Evolutionary conservation across 2,797 vertebrate species (phyloP).

Genomic region (Gallinago stenura): DNA sequence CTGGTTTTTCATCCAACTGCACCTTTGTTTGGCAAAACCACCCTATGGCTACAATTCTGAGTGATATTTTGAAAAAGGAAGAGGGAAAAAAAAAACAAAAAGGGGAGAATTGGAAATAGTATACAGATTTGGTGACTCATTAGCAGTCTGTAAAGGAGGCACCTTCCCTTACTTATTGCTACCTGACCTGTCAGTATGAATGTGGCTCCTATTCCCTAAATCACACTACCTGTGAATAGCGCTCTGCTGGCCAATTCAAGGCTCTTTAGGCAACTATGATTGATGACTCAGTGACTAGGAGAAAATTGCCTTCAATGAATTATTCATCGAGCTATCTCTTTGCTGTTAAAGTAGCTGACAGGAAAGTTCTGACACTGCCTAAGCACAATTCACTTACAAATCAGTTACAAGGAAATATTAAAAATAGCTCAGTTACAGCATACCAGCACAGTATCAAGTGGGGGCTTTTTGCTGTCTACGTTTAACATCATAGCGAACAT

Average conservation of each 20-base stretch:
- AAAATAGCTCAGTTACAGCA: constrained; percentile 90
- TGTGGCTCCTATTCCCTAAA: constrained; percentile 86
- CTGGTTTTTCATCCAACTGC: constrained; percentile 91
- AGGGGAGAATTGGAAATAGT: constrained; percentile 80
- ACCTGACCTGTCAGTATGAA: constrained; percentile 87
- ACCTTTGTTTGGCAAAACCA: constrained; percentile 90
- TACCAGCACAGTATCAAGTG: constrained; percentile 86
- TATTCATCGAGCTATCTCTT: constrained; percentile 96
- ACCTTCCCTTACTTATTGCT: constrained; percentile 85
- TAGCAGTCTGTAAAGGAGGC: constrained; percentile 84
- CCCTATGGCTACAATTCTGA: constrained; percentile 85
- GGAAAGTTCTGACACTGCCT: constrained; percentile 93
- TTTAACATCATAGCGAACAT: constrained; percentile 81
- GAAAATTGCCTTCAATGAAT: constrained; percentile 95
- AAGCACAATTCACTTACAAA: constrained; percentile 95
- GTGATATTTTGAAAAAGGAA: constrained; percentile 83
- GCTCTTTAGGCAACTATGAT: constrained; percentile 93
- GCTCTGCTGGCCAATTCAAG: constrained; percentile 88
- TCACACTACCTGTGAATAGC: constrained; percentile 89
- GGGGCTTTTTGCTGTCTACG: constrained; percentile 85
- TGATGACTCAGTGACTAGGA: constrained; percentile 95
- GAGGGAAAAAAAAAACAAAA: constrained; percentile 69
- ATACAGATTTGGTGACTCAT: constrained; percentile 82
- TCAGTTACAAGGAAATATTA: constrained; percentile 95
- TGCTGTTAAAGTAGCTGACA: constrained; percentile 95